phyloP scores from a whole-genome alignment of 2,888 invertebrate species.

The Yponomeuta cagnagella region DNA sequence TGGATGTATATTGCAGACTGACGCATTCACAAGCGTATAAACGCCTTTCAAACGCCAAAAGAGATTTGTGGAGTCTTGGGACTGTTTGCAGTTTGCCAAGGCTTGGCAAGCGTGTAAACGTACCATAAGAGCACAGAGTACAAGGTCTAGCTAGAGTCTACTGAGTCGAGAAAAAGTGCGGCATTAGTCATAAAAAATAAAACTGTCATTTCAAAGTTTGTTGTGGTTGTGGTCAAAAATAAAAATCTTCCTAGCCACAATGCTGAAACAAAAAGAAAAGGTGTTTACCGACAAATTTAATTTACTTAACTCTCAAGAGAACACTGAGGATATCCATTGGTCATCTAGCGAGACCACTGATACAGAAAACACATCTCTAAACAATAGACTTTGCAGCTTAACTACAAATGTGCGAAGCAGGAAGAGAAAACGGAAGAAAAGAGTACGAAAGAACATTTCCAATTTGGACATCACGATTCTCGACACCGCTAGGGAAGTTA shows the following conservation, averaged over 20 bases:
- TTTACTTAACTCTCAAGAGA: constrained; percentile 52
- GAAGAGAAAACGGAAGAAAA: constrained; percentile 54
- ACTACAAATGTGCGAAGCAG: constrained; percentile 25
- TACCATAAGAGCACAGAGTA: no score
- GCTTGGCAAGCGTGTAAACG: no score
- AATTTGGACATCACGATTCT: constrained; percentile 47
- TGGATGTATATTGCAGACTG: no score
- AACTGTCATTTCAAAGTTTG: constrained; percentile 1
- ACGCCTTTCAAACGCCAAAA: no score
- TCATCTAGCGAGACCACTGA: constrained; percentile 59
- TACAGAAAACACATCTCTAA: constrained; percentile 36
- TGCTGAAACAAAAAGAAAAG: constrained; percentile 15
- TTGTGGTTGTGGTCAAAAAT: not conserved
- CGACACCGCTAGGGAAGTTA: constrained; percentile 29
- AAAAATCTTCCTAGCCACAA: not conserved
- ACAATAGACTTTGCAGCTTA: constrained; percentile 26
- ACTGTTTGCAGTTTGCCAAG: no score
- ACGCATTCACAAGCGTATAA: no score
- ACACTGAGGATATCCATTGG: constrained; percentile 54
- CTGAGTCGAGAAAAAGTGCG: not conserved
- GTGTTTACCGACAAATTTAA: constrained; percentile 46
- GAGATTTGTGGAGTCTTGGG: no score
- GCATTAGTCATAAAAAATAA: not conserved
- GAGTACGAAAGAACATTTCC: constrained; percentile 36
- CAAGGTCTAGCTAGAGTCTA: no score